Evolutionary conservation across 2,888 invertebrate species (phyloP).

Genomic region (Pherbina coryleti): DNA sequence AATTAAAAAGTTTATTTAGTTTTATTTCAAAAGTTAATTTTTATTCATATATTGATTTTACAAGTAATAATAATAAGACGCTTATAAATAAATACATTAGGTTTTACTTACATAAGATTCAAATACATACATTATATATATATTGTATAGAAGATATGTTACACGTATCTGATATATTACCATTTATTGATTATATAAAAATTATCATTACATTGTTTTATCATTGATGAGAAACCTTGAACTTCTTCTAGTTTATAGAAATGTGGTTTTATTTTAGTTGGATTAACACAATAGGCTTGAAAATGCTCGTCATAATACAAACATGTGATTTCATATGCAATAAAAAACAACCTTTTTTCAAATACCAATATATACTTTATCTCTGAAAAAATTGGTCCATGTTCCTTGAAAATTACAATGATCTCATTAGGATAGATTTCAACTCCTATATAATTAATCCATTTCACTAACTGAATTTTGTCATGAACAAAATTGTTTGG

Average conservation of each 20-base stretch:
- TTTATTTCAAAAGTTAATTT: neutral
- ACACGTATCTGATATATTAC: neutral
- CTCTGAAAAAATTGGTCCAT: constrained; percentile 2
- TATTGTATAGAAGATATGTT: too few relatives aligned
- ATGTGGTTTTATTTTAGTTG: neutral
- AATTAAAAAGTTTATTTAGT: neutral
- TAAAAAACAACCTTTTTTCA: neutral
- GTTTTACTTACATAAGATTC: neutral
- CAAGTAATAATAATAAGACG: neutral
- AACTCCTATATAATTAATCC: too few relatives aligned
- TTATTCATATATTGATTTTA: neutral
- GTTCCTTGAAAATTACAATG: neutral
- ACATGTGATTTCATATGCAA: neutral
- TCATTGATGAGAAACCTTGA: neutral
- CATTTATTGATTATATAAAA: constrained; percentile 2
- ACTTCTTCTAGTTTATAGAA: constrained; percentile 2
- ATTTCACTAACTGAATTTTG: too few relatives aligned
- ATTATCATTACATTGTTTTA: neutral
- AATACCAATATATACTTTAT: neutral
- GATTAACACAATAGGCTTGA: neutral
- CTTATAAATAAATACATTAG: neutral
- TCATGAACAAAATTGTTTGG: neutral
- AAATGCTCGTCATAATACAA: neutral
- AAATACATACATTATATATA: too few relatives aligned
- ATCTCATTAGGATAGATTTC: neutral